Evolutionary conservation across 1,140 invertebrate genomes (phyloP).

Genomic region (Diorhabda elongata): DNA sequence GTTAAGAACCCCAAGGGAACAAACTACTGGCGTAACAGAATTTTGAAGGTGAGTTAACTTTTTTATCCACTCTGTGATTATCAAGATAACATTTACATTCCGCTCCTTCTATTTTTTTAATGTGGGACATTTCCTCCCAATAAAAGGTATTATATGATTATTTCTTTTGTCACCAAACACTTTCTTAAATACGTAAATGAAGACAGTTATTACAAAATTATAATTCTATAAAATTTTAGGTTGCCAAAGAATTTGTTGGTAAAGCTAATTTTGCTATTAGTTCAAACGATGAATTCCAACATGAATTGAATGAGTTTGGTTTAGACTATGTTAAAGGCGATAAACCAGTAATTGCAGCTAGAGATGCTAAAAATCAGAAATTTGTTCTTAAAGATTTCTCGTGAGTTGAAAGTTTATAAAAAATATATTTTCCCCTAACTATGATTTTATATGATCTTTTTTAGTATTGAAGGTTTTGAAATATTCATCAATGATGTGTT

Average conservation of each 20-base stretch:
- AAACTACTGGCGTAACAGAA: conserved; percentile 99
- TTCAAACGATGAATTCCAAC: conserved; percentile 88
- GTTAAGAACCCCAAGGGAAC: conserved; percentile 95
- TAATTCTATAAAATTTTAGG: conserved; percentile 45
- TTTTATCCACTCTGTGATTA: background rate
- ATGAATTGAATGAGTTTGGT: conserved; percentile 92
- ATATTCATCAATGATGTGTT: conserved; percentile 85
- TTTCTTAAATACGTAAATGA: too few relatives aligned
- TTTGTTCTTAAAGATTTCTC: conserved; percentile 87
- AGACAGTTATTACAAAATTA: conserved; percentile 5
- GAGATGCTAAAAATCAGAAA: conserved; percentile 81
- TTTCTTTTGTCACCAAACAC: too few relatives aligned
- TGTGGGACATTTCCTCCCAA: too few relatives aligned
- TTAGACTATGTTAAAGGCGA: conserved; percentile 82
- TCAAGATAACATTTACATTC: background rate
- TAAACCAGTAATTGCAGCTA: conserved; percentile 83
- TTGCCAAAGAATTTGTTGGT: conserved; percentile 79
- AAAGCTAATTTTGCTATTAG: conserved; percentile 85
- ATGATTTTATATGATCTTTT: conserved; percentile 23
- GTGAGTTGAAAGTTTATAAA: conserved; percentile 50
- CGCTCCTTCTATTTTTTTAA: too few relatives aligned
- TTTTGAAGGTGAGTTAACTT: conserved; percentile 65
- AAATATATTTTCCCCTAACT: background rate
- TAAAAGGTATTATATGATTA: too few relatives aligned
- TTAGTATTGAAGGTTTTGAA: conserved; percentile 79